Base-by-base conservation (phyloP, 2,888 invertebrate species). In the Salpingus planirostris region DNA sequence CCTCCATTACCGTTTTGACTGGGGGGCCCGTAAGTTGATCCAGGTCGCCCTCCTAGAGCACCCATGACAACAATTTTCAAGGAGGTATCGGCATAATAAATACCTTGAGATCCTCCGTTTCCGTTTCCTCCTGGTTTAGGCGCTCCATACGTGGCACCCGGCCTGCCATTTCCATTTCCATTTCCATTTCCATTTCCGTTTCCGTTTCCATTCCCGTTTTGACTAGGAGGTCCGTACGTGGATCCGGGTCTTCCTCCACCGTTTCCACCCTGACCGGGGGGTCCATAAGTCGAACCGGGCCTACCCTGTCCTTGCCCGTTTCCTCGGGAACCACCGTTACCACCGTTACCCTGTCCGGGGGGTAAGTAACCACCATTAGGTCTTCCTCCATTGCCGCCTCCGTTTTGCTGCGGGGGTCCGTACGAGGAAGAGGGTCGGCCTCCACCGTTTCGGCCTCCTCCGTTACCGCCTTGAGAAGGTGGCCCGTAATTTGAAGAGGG, bases 181-280 rank as follows among this genome's bases (percentile, higher is more conserved):
- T 48, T 47, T 24, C 58, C 54, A 56, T 12, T 11, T 7, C 14
- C 11, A 12, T 14, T 14, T 2, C 27, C 24, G 15, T 36, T 49
- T 31, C 53, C 30, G 6, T 57, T 44, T 6, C 43, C 47, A 30
- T 34, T 35, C 8, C 40, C 39, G 33, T 44, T 46, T 12, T 24
- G 21, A 4, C 25, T 28, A 8, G 35, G 29, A 12, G 26, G 13
- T 4, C 27, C 24, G 11, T 24, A 21, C 8, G 12, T 11, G 8
- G 23, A 22, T n/a, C 24, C 3, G 11, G 22, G 14, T 4, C 13
- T 8, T 15, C 26, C 26, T 15, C 46, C 44, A 12, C 31, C 31
- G n/a, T 18, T 26, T 10, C 24, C 24, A 24, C 24, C 15, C 40
- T 34, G 45, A 3, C 65, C 68, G 33, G 73, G 73, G 23, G 68